Conservation (phyloP, 2,888 invertebrate species). For the Lasiommata megera region DNA sequence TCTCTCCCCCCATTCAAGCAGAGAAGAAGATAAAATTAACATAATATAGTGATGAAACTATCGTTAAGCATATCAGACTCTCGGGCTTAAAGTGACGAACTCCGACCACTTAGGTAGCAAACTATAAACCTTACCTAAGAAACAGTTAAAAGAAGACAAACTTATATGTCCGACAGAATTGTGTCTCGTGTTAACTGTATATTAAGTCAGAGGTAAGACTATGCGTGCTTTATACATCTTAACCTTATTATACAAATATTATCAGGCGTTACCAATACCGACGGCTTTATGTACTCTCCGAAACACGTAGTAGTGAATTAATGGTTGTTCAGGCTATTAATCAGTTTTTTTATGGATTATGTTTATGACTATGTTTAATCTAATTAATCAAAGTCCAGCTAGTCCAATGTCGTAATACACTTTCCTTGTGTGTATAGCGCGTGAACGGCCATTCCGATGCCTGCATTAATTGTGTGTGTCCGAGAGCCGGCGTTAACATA, state of each 20-base stretch:
- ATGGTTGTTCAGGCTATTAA: constrained; percentile 4
- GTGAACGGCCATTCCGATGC: constrained; percentile 52
- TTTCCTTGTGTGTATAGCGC: constrained; percentile 59
- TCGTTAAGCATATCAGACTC: no score
- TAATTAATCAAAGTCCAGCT: constrained; percentile 9
- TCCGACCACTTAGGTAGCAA: no score
- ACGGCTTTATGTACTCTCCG: background rate
- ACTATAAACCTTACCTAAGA: no score
- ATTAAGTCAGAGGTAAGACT: no score
- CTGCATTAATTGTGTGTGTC: constrained; percentile 50
- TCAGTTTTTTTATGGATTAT: background rate
- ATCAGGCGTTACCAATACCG: background rate
- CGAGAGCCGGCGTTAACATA: background rate
- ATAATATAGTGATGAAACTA: no score
- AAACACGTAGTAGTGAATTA: background rate
- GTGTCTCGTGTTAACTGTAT: no score
- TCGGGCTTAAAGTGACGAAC: no score
- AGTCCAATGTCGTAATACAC: constrained; percentile 52
- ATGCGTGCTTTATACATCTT: background rate
- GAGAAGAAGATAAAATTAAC: no score
- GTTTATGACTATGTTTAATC: constrained; percentile 8
- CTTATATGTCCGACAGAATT: no score
- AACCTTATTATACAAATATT: background rate
- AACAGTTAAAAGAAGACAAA: no score
- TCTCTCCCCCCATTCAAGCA: no score